phyloP scores from a whole-genome alignment of 2,113 vertebrate genomes.

The Salvator merianae region DNA sequence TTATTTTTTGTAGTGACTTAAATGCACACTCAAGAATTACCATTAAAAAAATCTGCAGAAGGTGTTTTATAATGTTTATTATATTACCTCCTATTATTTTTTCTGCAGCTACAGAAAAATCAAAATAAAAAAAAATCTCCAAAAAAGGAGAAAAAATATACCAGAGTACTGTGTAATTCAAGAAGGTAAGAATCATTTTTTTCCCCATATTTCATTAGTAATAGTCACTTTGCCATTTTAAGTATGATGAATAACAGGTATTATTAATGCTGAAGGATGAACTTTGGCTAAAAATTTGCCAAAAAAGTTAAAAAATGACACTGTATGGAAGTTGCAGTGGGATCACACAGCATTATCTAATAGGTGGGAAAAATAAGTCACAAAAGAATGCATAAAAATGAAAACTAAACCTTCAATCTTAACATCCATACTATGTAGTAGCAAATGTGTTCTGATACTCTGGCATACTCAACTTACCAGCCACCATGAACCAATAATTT shows the following conservation, averaged over 20 bases:
- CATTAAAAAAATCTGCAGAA: slow-evolving; percentile 27
- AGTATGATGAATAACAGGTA: background rate
- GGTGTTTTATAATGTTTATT: slow-evolving; percentile 39
- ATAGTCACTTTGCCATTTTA: background rate
- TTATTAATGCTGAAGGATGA: background rate
- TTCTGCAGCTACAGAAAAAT: slow-evolving; percentile 46
- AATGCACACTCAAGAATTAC: slow-evolving; percentile 19
- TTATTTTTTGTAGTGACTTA: background rate
- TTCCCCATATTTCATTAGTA: background rate
- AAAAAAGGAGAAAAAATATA: slow-evolving; percentile 43
- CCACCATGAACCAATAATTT: background rate
- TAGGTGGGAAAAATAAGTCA: background rate
- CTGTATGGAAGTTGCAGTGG: background rate
- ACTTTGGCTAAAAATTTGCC: background rate
- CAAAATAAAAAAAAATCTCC: slow-evolving; percentile 46
- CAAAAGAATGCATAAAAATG: background rate
- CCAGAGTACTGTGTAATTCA: slow-evolving; percentile 28
- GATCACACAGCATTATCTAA: too few species aligned
- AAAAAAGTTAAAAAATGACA: background rate
- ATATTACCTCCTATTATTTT: slow-evolving; percentile 50
- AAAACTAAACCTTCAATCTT: background rate
- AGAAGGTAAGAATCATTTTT: slow-evolving; percentile 48
- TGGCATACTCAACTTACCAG: background rate
- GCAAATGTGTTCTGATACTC: background rate
- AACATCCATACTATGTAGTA: background rate